Evolutionary conservation across 2,888 invertebrate species (phyloP).

Genomic region (Dermolepida albohirtum): DNA sequence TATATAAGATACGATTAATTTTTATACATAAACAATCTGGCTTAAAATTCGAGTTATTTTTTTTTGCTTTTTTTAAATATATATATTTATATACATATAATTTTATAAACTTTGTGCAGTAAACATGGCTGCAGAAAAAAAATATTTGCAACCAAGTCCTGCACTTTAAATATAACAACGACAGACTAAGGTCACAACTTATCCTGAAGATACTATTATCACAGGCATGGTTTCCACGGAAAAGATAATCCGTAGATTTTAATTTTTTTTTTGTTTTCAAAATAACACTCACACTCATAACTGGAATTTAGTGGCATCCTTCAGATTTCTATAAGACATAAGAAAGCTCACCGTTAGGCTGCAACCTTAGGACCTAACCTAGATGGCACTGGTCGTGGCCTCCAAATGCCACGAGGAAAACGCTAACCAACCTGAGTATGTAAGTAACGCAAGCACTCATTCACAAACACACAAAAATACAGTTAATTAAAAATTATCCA

Average conservation of each 20-base stretch:
- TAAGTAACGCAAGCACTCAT: slow-evolving; percentile 51
- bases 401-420: slow-evolving; percentile 56
- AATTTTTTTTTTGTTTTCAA: slow-evolving; percentile 42
- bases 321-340: slow-evolving; percentile 54
- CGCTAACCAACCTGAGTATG: slow-evolving; percentile 63
- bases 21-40: slow-evolving; percentile 65
- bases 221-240: slow-evolving; percentile 70
- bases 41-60: slow-evolving; percentile 63
- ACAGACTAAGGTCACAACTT: slow-evolving; percentile 77
- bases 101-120: slow-evolving; percentile 64
- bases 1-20: slow-evolving; percentile 63
- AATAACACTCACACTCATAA: slow-evolving; percentile 52
- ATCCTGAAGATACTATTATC: slow-evolving; percentile 79
- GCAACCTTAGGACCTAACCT: slow-evolving; percentile 62
- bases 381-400: slow-evolving; percentile 61
- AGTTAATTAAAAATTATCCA: slow-evolving; percentile 17
- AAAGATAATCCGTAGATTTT: slow-evolving; percentile 45
- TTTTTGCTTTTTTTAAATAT: slow-evolving; percentile 57
- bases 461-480: slow-evolving; percentile 23
- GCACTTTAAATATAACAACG: slow-evolving; percentile 65
- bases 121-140: slow-evolving; percentile 50
- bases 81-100: slow-evolving; percentile 65
- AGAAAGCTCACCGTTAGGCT: slow-evolving; percentile 58
- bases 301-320: slow-evolving; percentile 55
- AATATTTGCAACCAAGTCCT: slow-evolving; percentile 50